Base-by-base conservation (phyloP, 2,113 vertebrate genomes). In the Eira barbara region DNA sequence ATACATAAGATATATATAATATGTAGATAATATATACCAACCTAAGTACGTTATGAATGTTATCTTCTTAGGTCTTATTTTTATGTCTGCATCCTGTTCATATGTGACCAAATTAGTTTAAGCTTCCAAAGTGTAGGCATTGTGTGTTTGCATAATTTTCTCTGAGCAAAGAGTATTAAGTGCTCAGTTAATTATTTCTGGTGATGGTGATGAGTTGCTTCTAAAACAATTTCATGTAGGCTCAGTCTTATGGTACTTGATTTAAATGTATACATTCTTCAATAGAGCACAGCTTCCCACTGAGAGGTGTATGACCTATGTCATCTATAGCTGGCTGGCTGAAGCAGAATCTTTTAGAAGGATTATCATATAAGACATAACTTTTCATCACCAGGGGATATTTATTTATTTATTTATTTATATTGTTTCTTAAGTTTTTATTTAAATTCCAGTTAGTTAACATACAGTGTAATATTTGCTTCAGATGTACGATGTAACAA, bases 321-420 rank as follows among this genome's bases (percentile, higher is more conserved):
- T 11, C 31, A 34, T 39, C 7, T 93, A 23, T 15, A 82, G 42
- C 13, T 94, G 59, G 14, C 39, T 76, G 20, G 29, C 29, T 95
- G 45, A 94, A 96, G 74, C 55, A 90, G 61, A 79, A 10, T 31
- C 42, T 76, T 39, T 61, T 42, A 59, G 87, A 59, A 96, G 12
- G 84, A 89, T 93, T 93, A 94, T 81, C 59, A 65, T 73, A 63
- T 71, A 96, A 96, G 63, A 95, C 91, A 39, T 20, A 81, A 49
- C 9, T 83, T 98, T 97, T 91, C 92, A 34, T 89, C 91, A 97
- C 94, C 52, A 89, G 88, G 91, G 52, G 0, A 57, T 31, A 34
- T 97, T 94, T 93, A 90, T 67, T 67, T 67, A n/a, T 31, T 34
- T 18, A 34, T 97, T 94, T 95, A 90, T 65, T 74, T 42, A 39